Evolutionary conservation across 1,140 invertebrate species (phyloP), one percentile per base, ranked within the genome.

Genomic region (Euura saliciscinereae): DNA sequence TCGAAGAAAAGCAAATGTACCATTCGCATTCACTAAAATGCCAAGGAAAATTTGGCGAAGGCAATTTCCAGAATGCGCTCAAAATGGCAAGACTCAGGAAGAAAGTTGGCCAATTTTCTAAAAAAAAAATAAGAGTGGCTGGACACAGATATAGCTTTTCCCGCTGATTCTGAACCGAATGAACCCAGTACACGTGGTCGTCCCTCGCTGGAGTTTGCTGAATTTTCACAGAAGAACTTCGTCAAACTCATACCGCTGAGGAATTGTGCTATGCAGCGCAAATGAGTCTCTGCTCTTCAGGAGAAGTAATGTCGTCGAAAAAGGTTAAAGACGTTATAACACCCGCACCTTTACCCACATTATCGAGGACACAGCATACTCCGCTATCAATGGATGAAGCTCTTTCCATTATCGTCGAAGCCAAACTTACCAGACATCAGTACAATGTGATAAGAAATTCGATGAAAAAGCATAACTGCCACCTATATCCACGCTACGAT

Each of bases 211-310:
- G 6, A 51, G 68, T 81, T 79, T 66, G 11, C 10, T 4, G 74
- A 80, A 71, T 73, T 43, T 78, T 13, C 71, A 64, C 44, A 65
- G 28, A 13, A 11, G 59, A 44, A 66, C 28, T 28, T 28, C 28
- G 28, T 28, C 28, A 28, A 28, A 28, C 28, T 28, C 28, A 28
- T 28, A 28, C 73, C 11, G 11, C 73, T 68, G 73, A 76, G 7
- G 71, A 77, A 13, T 68, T 81, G 51, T 64, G 70, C 11, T 76
- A 82, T 76, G 77, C 82, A 43, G 69, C 72, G 51, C 73, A 75
- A 67, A 78, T 78, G 78, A 28, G 28, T 28, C 28, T 28, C 28
- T 1, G 28, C 28, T 28, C 28, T 28, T 28, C 28, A 28, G 28
- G 77, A 76, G 69, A 69, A 74, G 76, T 75, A 72, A 70, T 69